A percentile compares a stretch with the other conserved stretches of the same genome.
Evolutionary conservation across 2,113 vertebrate genomes (phyloP).

Genomic region (Myotis lucifugus): DNA sequence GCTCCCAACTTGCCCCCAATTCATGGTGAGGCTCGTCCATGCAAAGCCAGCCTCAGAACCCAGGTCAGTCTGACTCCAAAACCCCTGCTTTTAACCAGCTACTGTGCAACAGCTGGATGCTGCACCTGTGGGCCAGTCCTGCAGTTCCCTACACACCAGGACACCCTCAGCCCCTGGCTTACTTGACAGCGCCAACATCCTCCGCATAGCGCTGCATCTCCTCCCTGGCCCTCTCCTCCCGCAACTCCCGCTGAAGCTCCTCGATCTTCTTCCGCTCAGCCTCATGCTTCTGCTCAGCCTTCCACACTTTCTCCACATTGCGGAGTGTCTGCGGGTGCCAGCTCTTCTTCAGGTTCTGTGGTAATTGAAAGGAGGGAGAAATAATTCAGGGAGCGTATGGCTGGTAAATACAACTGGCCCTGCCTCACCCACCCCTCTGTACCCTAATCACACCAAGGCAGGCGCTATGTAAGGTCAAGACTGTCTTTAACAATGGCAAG

Average conservation of each 20-base stretch:
- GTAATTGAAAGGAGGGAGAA: not conserved
- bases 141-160: not conserved
- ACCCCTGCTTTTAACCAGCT: not conserved
- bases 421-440: not conserved
- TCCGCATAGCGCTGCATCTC: slow-evolving; percentile 95
- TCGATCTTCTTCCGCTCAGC: slow-evolving; percentile 96
- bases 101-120: not conserved
- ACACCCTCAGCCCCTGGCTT: slow-evolving; percentile 33
- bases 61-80: not conserved
- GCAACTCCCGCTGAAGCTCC: slow-evolving; percentile 96
- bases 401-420: not conserved
- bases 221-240: slow-evolving; percentile 93
- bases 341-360: slow-evolving; percentile 97
- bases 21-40: not conserved
- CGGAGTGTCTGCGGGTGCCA: slow-evolving; percentile 99
- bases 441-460: not conserved
- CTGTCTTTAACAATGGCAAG: not conserved
- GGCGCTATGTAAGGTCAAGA: not conserved
- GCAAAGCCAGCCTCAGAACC: not conserved
- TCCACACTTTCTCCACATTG: slow-evolving; percentile 99
- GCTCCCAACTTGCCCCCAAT: not conserved
- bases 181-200: slow-evolving; percentile 93
- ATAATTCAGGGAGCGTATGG: not conserved
- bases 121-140: not conserved
- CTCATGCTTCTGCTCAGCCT: slow-evolving; percentile 97